These are phyloP conservation scores for Aspidapion aeneum DNA, from an alignment of 2,888 invertebrate genomes.

Conservation along the genomic window DNA sequence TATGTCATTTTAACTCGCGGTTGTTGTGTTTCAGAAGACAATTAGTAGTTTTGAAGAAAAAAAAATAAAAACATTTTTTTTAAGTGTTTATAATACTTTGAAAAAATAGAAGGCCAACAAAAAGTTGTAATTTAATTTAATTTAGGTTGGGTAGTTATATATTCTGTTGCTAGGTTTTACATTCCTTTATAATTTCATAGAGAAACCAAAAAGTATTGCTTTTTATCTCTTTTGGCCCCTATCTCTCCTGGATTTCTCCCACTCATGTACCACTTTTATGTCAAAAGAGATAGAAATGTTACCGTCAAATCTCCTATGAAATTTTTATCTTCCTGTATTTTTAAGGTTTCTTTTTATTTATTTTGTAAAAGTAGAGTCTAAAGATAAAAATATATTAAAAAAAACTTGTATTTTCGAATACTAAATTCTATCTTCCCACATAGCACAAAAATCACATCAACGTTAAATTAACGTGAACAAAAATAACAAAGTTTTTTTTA, in stretches of 20 bases:
- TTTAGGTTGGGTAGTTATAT: not conserved
- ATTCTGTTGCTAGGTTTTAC: not conserved
- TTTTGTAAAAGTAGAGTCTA: no score
- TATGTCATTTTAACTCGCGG: not conserved
- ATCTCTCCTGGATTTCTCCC: not conserved
- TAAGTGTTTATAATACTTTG: not conserved
- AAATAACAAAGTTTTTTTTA: no score
- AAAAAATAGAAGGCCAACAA: not conserved
- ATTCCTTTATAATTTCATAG: not conserved
- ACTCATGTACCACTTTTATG: not conserved
- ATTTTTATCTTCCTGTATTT: no score
- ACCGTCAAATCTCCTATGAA: no score
- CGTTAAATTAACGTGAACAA: no score
- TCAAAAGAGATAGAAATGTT: not conserved
- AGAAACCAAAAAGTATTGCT: not conserved
- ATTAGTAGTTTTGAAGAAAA: not conserved
- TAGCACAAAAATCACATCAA: no score
- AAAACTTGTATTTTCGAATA: no score
- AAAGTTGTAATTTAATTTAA: not conserved
- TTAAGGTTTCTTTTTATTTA: no score
- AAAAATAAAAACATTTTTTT: not conserved
- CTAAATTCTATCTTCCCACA: no score
- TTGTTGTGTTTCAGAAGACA: not conserved
- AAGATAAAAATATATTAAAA: no score
- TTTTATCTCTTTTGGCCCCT: not conserved